A percentile compares a stretch with the other conserved stretches of the same genome.
Evolutionary conservation across 1,140 invertebrate species (phyloP).

Genomic region (Oncopodura yosiiana): DNA sequence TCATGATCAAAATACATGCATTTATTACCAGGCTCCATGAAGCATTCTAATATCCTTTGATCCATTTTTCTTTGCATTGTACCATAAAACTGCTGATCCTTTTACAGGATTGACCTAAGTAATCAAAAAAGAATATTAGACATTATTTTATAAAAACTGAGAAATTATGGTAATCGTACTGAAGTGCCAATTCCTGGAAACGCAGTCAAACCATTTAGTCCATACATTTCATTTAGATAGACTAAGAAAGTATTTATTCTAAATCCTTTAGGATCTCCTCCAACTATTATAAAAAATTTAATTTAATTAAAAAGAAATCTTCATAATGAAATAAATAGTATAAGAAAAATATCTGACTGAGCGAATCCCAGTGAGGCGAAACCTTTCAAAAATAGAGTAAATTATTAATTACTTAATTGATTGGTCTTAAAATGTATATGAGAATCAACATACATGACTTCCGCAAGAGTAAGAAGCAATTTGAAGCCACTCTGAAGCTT

Average conservation of each 20-base stretch:
- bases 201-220: constrained; percentile 6
- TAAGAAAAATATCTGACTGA: constrained; percentile 4
- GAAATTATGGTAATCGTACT: too few relatives aligned
- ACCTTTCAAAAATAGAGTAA: too few relatives aligned
- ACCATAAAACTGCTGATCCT: constrained; percentile 28
- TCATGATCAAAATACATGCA: constrained; percentile 19
- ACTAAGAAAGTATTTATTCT: neutral
- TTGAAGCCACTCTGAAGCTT: constrained; percentile 24
- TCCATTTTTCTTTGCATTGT: constrained; percentile 18
- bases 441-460: too few relatives aligned
- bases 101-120: constrained; percentile 25
- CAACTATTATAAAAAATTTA: neutral
- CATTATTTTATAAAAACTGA: too few relatives aligned
- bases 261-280: neutral
- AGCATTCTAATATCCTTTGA: constrained; percentile 8
- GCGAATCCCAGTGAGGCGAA: constrained; percentile 25
- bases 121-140: too few relatives aligned
- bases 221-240: constrained; percentile 7
- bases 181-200: constrained; percentile 18
- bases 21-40: constrained; percentile 29
- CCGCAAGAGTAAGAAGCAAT: constrained; percentile 25
- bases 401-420: too few relatives aligned
- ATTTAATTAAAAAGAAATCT: neutral
- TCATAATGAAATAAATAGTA: constrained; percentile 1
- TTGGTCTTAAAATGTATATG: too few relatives aligned